These are phyloP conservation scores for Gallinago media DNA, from an alignment of 2,113 vertebrate species.

Conservation along the genomic window DNA sequence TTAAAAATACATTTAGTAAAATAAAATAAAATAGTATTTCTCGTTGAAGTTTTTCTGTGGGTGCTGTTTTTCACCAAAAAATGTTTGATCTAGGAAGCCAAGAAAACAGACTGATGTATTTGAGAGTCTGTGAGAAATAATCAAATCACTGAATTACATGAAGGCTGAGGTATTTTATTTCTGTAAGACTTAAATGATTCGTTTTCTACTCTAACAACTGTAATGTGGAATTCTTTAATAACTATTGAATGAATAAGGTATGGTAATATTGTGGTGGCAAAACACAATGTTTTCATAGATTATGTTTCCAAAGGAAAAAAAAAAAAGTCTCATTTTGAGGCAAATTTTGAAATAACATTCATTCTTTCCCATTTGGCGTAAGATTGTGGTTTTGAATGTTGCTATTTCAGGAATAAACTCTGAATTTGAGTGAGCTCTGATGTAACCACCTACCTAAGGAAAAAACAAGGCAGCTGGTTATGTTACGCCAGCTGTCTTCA, in stretches of 20 bases:
- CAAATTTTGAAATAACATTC: not conserved
- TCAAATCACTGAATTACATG: not conserved
- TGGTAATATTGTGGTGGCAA: not conserved
- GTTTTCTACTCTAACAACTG: not conserved
- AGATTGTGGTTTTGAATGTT: not conserved
- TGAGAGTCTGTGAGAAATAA: not conserved
- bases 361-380: not conserved
- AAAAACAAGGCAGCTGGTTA: not conserved
- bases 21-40: not conserved
- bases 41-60: not conserved
- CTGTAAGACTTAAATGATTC: not conserved
- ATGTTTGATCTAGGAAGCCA: not conserved
- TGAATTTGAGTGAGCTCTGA: not conserved
- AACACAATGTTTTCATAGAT: not conserved
- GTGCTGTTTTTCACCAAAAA: not conserved
- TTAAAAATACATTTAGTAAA: not conserved
- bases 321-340: not conserved
- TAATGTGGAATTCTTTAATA: not conserved
- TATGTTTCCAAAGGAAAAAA: not conserved
- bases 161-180: not conserved
- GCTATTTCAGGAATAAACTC: not conserved
- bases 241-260: not conserved
- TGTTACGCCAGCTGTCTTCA: not conserved
- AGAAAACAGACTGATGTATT: not conserved
- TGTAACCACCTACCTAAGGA: too few species aligned